A percentile compares a stretch with the other conserved stretches of the same genome.
These are phyloP conservation scores for Pterostichus niger DNA, from an alignment of 2,888 invertebrate genomes.

Conservation along the genomic window DNA sequence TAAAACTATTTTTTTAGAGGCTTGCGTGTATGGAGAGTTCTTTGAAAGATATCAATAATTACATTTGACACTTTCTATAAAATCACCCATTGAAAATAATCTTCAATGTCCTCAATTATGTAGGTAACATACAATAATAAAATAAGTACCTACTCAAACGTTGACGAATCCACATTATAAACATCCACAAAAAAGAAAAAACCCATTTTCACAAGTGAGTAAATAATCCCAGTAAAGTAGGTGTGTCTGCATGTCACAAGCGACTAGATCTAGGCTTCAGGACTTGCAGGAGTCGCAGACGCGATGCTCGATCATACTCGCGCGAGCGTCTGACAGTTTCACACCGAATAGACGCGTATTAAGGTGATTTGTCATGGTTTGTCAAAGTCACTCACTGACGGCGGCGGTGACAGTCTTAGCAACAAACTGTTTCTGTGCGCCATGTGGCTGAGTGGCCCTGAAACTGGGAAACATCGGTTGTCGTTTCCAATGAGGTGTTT, in stretches of 20 bases:
- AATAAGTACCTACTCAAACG: no score
- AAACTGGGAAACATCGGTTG: constrained; percentile 17
- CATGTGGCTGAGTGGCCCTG: not conserved
- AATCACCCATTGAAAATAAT: no score
- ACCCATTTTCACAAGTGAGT: no score
- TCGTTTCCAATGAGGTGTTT: constrained; percentile 3
- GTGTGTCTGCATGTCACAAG: constrained; percentile 10
- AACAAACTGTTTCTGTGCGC: not conserved
- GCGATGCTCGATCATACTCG: constrained; percentile 43
- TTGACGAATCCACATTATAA: no score
- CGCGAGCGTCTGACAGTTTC: constrained; percentile 43
- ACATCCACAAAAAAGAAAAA: no score
- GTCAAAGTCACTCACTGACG: constrained; percentile 67
- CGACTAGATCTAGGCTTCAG: constrained; percentile 2
- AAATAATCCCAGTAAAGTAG: not conserved
- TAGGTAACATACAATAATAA: no score
- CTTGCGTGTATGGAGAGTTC: no score
- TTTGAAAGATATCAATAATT: no score
- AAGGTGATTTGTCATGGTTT: constrained; percentile 70
- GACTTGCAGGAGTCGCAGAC: not conserved
- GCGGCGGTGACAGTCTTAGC: not conserved
- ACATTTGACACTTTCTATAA: no score
- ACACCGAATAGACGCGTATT: constrained; percentile 60
- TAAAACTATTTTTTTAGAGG: no score
- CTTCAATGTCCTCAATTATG: no score